A percentile compares a stretch with the other conserved stretches of the same genome.
Conservation (phyloP, 2,113 vertebrate species). For the Theristicus caerulescens region DNA sequence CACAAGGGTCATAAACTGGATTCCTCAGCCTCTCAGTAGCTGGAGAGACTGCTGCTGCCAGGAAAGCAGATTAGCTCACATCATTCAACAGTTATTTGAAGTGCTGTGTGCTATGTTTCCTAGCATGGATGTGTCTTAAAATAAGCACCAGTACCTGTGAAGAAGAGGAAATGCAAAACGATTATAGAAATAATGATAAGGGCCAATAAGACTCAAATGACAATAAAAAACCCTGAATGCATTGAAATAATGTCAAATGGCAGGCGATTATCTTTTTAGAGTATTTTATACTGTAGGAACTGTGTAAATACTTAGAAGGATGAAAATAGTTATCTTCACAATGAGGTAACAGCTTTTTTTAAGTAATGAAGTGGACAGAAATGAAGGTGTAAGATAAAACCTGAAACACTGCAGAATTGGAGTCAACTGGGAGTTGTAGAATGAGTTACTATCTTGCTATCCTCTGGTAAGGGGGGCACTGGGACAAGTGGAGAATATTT, state of each 20-base stretch:
- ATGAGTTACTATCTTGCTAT: background rate
- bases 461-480: background rate
- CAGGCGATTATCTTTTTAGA: background rate
- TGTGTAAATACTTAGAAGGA: background rate
- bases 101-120: background rate
- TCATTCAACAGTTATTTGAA: constrained; percentile 31
- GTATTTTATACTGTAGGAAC: background rate
- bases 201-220: background rate
- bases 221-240: background rate
- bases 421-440: background rate
- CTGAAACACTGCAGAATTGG: background rate
- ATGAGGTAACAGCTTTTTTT: background rate
- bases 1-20: background rate
- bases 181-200: background rate
- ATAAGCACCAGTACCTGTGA: background rate
- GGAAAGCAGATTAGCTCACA: background rate
- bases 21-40: background rate
- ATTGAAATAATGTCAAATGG: background rate
- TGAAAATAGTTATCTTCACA: background rate
- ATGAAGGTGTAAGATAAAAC: background rate
- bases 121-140: background rate
- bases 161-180: background rate
- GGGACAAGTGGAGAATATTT: background rate
- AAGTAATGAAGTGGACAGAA: background rate
- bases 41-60: background rate